Conservation (phyloP, 2,113 vertebrate genomes). For the Heterocephalus glaber region DNA sequence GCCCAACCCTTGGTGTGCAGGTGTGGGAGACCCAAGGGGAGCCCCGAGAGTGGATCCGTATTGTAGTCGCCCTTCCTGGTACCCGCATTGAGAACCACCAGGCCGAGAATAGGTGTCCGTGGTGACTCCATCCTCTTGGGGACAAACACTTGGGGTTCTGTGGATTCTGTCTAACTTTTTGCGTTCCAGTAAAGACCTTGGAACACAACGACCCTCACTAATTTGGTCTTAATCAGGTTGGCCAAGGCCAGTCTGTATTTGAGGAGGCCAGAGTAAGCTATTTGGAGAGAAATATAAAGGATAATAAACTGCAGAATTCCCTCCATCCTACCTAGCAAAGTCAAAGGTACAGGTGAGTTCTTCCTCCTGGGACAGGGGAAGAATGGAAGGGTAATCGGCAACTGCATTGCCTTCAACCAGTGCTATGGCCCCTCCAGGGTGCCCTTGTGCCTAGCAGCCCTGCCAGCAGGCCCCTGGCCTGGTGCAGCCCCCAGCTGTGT, state of each 20-base stretch:
- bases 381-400: background rate
- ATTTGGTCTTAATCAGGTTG: background rate
- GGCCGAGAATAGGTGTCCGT: too few relatives aligned
- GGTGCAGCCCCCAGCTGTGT: background rate
- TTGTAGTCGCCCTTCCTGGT: rapidly evolving
- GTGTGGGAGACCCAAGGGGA: background rate
- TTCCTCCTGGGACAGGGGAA: background rate
- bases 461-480: background rate
- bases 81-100: background rate
- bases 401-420: too few relatives aligned
- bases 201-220: background rate
- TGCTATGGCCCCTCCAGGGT: background rate
- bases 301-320: background rate
- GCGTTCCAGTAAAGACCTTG: background rate
- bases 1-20: background rate
- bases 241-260: background rate
- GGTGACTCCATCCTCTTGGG: background rate
- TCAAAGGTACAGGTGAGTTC: too few relatives aligned
- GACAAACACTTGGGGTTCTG: too few relatives aligned
- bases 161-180: background rate
- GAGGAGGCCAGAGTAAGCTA: background rate
- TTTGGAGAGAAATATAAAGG: background rate
- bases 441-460: background rate
- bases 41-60: too few relatives aligned
- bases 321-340: background rate